A percentile compares a stretch with the other conserved stretches of the same genome.
These are phyloP conservation scores for Lapara coniferarum DNA, from an alignment of 2,888 invertebrate genomes.

Conservation along the genomic window DNA sequence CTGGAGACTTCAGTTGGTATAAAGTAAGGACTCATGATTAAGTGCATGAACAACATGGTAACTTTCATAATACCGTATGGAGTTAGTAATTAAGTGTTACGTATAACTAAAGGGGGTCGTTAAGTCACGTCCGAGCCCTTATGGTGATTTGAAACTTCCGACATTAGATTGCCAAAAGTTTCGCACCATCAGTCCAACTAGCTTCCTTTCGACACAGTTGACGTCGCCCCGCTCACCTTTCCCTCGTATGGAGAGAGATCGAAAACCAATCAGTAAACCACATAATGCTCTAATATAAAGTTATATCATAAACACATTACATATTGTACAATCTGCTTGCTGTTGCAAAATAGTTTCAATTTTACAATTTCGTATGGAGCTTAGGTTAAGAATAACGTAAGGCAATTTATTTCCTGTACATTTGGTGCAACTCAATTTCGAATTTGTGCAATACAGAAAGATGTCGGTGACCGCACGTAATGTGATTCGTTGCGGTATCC, in stretches of 20 bases:
- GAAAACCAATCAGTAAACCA: not conserved
- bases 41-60: not conserved
- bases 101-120: not conserved
- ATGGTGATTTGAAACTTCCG: not conserved
- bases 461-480: constrained; percentile 77
- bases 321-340: not conserved
- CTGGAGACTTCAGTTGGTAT: not conserved
- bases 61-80: not conserved
- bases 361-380: not conserved
- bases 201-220: not conserved
- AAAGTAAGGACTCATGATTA: too few species aligned
- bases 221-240: not conserved
- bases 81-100: not conserved
- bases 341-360: not conserved
- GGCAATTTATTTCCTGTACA: constrained; percentile 32
- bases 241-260: not conserved
- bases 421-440: constrained; percentile 43
- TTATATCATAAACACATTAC: not conserved
- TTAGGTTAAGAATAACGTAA: not conserved
- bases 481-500: constrained; percentile 72
- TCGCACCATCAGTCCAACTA: not conserved
- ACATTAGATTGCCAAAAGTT: not conserved
- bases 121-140: not conserved
- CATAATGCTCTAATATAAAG: not conserved
- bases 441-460: constrained; percentile 69